Evolutionary conservation across 1,140 invertebrate species (phyloP).

Genomic region (Temnothorax longispinosus): DNA sequence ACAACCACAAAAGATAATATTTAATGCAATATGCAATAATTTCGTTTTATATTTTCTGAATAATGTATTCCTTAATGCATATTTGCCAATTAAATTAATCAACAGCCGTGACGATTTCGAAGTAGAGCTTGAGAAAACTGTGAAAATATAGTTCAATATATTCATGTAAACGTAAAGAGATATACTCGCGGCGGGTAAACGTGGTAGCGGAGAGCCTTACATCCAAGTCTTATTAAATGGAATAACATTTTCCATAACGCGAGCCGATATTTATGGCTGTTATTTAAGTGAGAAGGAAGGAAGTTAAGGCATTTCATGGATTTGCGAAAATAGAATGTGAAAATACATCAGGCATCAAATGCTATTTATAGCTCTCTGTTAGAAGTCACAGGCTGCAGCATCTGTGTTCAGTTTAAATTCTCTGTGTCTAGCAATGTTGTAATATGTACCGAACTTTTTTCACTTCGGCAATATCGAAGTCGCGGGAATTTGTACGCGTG

Average conservation of each 20-base stretch:
- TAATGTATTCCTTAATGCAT: not conserved
- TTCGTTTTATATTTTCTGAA: not conserved
- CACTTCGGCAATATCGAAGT: not conserved
- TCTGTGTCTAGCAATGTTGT: conserved; percentile 78
- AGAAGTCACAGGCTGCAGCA: conserved; percentile 81
- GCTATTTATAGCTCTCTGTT: conserved; percentile 84
- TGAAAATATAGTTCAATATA: not conserved
- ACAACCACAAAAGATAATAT: not conserved
- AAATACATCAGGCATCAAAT: conserved; percentile 83
- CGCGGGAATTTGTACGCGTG: not conserved
- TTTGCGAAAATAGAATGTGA: conserved; percentile 81
- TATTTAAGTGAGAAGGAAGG: conserved; percentile 74
- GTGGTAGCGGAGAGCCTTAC: not conserved
- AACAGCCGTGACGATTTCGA: not conserved
- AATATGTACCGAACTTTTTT: conserved; percentile 75
- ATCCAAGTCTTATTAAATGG: not conserved
- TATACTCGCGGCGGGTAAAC: not conserved
- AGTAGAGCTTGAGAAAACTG: not conserved
- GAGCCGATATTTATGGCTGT: conserved; percentile 57
- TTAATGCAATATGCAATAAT: not conserved
- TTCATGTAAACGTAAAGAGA: not conserved
- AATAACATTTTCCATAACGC: conserved; percentile 42
- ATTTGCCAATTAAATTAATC: conserved; percentile 9
- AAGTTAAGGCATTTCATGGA: conserved; percentile 78
- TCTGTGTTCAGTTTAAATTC: conserved; percentile 75